Percentiles rank a stretch among this genome's conserved stretches.
phyloP scores from a whole-genome alignment of 2,113 vertebrate genomes.

The Rhinichthys klamathensis region DNA sequence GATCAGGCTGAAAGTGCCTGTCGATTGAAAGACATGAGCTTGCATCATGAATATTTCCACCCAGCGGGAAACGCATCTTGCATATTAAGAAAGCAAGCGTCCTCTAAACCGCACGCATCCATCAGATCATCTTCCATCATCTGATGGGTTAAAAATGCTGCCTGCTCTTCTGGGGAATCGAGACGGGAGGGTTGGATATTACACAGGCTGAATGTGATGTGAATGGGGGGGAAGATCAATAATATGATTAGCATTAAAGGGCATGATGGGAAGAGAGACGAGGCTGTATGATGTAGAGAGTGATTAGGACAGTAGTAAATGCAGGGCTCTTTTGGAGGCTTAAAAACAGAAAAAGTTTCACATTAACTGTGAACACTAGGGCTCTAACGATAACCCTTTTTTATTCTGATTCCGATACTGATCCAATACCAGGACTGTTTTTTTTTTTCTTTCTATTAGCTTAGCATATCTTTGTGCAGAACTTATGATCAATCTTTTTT shows the following conservation, averaged over 20 bases:
- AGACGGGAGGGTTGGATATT: constrained; percentile 16
- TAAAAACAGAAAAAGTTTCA: not conserved
- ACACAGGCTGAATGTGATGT: constrained; percentile 10
- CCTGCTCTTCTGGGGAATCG: constrained; percentile 5
- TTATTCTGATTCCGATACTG: too few relatives aligned
- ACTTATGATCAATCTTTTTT: too few relatives aligned
- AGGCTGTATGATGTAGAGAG: not conserved
- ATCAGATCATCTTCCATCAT: constrained; percentile 47
- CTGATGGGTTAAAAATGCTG: constrained; percentile 12
- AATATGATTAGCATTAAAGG: constrained; percentile 19
- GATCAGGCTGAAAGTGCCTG: constrained; percentile 56
- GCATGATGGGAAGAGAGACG: not conserved
- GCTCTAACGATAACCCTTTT: too few relatives aligned
- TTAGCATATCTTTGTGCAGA: too few relatives aligned
- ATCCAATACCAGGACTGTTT: too few relatives aligned
- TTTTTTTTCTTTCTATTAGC: too few relatives aligned
- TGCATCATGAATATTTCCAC: constrained; percentile 52
- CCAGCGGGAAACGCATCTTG: constrained; percentile 14
- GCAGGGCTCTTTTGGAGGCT: not conserved
- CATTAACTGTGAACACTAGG: too few relatives aligned
- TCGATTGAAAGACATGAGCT: constrained; percentile 54
- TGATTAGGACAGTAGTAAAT: not conserved
- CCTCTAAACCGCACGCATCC: constrained; percentile 11
- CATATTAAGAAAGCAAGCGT: constrained; percentile 10
- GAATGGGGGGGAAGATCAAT: constrained; percentile 11